Conservation (phyloP, 2,888 invertebrate genomes). For the Apodemia duryi region DNA sequence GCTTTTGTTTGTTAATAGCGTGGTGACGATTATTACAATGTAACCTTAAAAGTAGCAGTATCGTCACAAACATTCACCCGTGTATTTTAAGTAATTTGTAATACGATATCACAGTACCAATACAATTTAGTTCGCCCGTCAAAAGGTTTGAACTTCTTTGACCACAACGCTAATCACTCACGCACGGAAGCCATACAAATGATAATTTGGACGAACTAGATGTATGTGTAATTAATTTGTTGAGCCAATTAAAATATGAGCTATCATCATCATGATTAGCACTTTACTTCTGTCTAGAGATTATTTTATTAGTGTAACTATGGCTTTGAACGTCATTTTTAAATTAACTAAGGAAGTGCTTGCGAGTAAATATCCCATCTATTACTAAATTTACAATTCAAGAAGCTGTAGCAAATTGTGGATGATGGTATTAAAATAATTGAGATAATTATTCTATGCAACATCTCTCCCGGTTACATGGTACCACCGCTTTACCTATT, state of each 20-base stretch:
- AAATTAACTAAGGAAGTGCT: no score
- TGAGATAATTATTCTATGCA: no score
- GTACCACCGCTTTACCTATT: no score
- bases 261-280: slow-evolving; percentile 1
- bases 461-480: no score
- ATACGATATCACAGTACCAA: background rate
- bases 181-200: background rate
- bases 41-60: background rate
- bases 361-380: no score
- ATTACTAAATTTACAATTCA: no score
- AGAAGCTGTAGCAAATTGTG: no score
- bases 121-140: slow-evolving; percentile 3
- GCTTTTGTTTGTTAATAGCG: no score
- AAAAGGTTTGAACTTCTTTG: slow-evolving; percentile 7
- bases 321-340: no score
- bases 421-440: no score
- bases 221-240: slow-evolving; percentile 10
- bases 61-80: slow-evolving; percentile 21
- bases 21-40: no score
- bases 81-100: slow-evolving; percentile 34
- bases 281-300: background rate
- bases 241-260: slow-evolving; percentile 6
- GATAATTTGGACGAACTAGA: slow-evolving; percentile 7
- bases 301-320: background rate
- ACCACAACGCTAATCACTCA: background rate